Conservation (phyloP, 2,113 vertebrate genomes). For the Platycercus adscitus region DNA sequence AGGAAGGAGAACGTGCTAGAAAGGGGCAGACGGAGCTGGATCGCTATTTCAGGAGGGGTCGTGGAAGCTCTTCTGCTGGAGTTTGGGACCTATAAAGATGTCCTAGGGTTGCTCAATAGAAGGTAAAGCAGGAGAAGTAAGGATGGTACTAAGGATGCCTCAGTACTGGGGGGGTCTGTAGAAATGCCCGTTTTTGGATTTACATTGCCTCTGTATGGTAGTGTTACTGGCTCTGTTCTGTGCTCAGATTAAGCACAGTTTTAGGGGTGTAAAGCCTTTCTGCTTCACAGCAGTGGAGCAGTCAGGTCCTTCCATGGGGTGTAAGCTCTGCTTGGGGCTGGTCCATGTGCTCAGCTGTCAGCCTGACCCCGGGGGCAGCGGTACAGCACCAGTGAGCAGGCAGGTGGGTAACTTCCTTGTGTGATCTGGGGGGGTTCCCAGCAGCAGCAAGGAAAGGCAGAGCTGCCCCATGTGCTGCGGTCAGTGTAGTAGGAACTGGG, state of each 20-base stretch:
- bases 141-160: accelerated
- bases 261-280: no score
- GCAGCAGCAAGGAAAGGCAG: no score
- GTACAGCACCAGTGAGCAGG: neutral
- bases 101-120: accelerated
- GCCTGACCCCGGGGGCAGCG: accelerated
- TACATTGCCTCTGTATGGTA: accelerated
- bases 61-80: accelerated
- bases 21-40: neutral
- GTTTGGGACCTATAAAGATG: accelerated
- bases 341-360: accelerated
- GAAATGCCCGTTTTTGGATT: accelerated
- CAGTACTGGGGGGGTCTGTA: accelerated
- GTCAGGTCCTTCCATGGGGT: accelerated
- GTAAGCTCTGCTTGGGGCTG: accelerated
- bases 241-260: accelerated
- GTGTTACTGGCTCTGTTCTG: accelerated
- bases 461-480: accelerated
- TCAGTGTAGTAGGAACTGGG: accelerated
- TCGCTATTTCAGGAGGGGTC: neutral
- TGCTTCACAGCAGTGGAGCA: accelerated
- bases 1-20: neutral
- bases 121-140: neutral
- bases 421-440: neutral
- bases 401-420: accelerated